phyloP scores from a whole-genome alignment of 2,888 invertebrate genomes.

The Atrina japonica region DNA sequence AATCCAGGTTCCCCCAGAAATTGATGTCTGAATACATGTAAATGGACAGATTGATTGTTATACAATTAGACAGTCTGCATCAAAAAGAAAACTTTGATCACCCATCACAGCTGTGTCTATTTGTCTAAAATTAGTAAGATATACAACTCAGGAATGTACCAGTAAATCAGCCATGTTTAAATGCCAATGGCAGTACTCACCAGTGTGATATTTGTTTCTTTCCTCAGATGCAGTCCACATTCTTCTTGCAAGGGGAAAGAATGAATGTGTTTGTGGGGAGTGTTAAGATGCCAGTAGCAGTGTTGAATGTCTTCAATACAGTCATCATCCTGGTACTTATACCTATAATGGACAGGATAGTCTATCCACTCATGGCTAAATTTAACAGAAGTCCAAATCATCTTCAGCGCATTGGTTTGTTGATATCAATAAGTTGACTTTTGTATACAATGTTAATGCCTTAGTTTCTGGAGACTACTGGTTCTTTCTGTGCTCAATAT shows the following conservation, averaged over 20 bases:
- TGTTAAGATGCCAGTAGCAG: constrained; percentile 71
- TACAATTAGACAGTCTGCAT: no score
- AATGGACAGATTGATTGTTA: no score
- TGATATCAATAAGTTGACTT: not conserved
- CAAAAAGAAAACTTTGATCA: no score
- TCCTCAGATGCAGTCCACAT: constrained; percentile 75
- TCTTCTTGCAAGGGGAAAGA: constrained; percentile 74
- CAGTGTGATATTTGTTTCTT: no score
- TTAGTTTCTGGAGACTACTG: not conserved
- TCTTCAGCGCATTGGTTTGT: constrained; percentile 75
- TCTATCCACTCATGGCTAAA: constrained; percentile 70
- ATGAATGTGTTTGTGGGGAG: constrained; percentile 69
- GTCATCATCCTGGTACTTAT: constrained; percentile 74
- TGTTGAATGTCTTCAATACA: constrained; percentile 75
- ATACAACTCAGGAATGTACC: no score
- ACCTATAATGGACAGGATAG: constrained; percentile 71
- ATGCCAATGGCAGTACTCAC: no score
- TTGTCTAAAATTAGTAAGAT: no score
- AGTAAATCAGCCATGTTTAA: no score
- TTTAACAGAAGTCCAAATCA: constrained; percentile 65
- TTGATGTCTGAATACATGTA: no score
- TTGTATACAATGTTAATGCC: not conserved
- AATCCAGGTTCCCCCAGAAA: no score
- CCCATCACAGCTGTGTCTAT: no score
- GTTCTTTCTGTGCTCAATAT: not conserved